phyloP scores from a whole-genome alignment of 2,113 vertebrate species.

The Herpetotheres cachinnans region DNA sequence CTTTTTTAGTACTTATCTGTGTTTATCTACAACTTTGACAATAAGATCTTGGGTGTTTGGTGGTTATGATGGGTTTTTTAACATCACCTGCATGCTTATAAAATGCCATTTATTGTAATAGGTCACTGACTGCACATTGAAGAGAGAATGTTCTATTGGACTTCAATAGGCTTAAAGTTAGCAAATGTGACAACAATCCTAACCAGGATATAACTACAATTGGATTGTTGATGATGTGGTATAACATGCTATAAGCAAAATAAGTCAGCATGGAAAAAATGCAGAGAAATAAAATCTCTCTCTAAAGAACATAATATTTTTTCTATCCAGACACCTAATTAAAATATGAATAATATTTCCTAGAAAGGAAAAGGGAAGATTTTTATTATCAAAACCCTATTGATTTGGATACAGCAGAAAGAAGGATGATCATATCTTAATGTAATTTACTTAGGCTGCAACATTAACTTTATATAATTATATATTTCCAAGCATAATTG shows the following conservation, averaged over 20 bases:
- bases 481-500: not conserved
- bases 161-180: not conserved
- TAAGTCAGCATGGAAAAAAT: not conserved
- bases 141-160: not conserved
- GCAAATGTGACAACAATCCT: not conserved
- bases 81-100: too few relatives aligned
- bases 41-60: not conserved
- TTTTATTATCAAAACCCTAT: not conserved
- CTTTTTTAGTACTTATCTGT: not conserved
- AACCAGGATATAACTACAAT: not conserved
- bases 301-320: not conserved
- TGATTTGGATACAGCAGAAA: not conserved
- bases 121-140: not conserved
- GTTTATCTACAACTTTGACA: not conserved
- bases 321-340: not conserved
- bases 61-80: not conserved
- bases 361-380: not conserved
- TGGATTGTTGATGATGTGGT: not conserved
- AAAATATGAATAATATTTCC: not conserved
- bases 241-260: not conserved
- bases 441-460: not conserved
- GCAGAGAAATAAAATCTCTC: not conserved
- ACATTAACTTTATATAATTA: not conserved
- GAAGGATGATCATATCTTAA: not conserved
- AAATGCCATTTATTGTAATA: not conserved